Percentiles rank a stretch among this genome's conserved stretches.
phyloP scores from a whole-genome alignment of 2,888 invertebrate species.

The Rhagonycha fulva region DNA sequence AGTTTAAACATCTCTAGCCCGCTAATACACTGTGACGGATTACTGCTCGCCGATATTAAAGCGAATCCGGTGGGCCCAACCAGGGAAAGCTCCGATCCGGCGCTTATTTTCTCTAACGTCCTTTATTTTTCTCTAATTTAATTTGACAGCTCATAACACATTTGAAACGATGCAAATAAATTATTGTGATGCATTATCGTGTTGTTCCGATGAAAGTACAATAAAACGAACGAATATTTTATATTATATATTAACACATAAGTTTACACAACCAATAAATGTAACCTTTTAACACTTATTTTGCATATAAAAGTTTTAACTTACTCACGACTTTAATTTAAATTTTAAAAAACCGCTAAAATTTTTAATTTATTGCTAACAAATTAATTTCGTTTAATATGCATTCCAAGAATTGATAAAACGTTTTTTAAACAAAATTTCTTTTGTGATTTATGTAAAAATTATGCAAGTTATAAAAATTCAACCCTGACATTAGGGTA shows the following conservation, averaged over 20 bases:
- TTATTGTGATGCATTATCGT: neutral
- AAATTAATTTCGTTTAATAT: neutral
- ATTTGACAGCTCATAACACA: neutral
- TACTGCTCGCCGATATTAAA: neutral
- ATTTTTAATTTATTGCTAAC: neutral
- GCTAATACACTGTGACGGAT: slow-evolving; percentile 12
- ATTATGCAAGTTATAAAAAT: slow-evolving; percentile 1
- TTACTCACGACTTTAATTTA: slow-evolving; percentile 2
- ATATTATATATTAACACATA: slow-evolving; percentile 8
- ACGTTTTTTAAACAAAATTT: neutral
- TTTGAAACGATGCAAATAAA: neutral
- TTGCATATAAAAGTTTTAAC: slow-evolving; percentile 4
- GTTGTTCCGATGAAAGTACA: slow-evolving; percentile 6
- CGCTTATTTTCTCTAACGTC: neutral
- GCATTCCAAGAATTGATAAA: neutral
- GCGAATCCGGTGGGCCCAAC: neutral
- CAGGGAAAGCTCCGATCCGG: slow-evolving; percentile 1
- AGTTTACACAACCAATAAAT: neutral
- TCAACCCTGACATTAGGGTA: slow-evolving; percentile 22
- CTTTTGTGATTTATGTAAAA: neutral
- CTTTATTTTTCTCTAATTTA: neutral
- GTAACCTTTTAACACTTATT: slow-evolving; percentile 3
- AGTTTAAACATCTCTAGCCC: slow-evolving; percentile 16
- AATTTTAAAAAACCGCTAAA: neutral
- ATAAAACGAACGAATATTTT: slow-evolving; percentile 7